Conservation (phyloP, 2,113 vertebrate species). For the Bucco capensis region DNA sequence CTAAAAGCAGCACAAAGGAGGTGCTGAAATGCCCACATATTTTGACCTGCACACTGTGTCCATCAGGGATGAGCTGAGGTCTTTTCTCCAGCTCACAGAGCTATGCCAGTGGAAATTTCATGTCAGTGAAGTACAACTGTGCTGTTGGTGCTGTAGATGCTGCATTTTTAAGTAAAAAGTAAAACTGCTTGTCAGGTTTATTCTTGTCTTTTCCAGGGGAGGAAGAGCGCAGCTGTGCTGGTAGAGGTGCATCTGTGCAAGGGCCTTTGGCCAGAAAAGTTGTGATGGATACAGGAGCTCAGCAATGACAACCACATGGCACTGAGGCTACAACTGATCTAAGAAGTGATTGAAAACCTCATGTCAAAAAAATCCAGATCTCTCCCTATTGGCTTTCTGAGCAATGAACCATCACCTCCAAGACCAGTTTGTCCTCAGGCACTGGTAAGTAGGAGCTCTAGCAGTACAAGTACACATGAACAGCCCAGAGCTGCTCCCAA, state of each 20-base stretch:
- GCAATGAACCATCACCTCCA: neutral
- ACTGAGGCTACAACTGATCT: neutral
- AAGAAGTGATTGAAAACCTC: neutral
- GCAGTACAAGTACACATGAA: neutral
- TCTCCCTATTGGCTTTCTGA: neutral
- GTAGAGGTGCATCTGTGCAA: neutral
- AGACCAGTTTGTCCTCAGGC: neutral
- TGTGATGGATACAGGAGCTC: neutral
- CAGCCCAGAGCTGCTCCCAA: neutral
- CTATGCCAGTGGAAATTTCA: neutral
- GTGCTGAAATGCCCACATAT: neutral
- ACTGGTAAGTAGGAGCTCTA: neutral
- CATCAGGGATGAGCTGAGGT: accelerated
- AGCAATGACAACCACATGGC: neutral
- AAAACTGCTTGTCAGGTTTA: neutral
- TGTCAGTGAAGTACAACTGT: neutral
- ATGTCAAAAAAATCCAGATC: neutral
- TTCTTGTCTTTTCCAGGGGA: neutral
- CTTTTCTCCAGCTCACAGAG: neutral
- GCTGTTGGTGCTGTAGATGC: neutral
- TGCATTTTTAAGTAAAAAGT: neutral
- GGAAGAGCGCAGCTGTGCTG: neutral
- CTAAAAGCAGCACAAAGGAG: neutral
- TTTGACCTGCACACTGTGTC: neutral
- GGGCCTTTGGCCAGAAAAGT: neutral